Percentiles rank a stretch among this genome's conserved stretches.
phyloP scores from a whole-genome alignment of 2,113 vertebrate genomes.

The Mormyrus iriodes region DNA sequence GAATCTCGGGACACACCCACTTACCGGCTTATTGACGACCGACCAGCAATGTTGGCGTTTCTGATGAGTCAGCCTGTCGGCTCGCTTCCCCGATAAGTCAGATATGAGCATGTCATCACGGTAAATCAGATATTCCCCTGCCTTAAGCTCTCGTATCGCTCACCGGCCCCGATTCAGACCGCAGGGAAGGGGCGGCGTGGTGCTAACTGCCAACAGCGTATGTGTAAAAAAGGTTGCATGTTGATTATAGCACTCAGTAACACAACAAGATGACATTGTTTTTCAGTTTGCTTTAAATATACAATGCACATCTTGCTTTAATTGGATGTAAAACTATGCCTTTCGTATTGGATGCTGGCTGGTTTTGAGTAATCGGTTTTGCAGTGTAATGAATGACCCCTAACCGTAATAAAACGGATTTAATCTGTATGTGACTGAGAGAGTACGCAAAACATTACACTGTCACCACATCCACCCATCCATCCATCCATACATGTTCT shows the following conservation, averaged over 20 bases:
- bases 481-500: background rate
- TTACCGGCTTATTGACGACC: background rate
- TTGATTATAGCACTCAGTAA: background rate
- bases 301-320: background rate
- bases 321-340: slow-evolving; percentile 20
- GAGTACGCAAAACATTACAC: background rate
- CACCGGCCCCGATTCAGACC: no score
- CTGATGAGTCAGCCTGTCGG: background rate
- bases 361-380: background rate
- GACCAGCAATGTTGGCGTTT: background rate
- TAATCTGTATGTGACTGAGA: background rate
- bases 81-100: background rate
- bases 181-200: background rate
- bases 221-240: background rate
- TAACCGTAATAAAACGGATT: background rate
- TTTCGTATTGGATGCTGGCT: slow-evolving; percentile 22
- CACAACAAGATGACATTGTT: background rate
- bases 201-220: background rate
- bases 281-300: background rate
- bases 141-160: background rate
- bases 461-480: background rate
- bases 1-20: background rate
- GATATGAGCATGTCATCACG: background rate
- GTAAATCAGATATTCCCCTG: background rate
- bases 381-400: background rate